phyloP scores from a whole-genome alignment of 2,797 vertebrate genomes.

The Delichon dasypus region DNA sequence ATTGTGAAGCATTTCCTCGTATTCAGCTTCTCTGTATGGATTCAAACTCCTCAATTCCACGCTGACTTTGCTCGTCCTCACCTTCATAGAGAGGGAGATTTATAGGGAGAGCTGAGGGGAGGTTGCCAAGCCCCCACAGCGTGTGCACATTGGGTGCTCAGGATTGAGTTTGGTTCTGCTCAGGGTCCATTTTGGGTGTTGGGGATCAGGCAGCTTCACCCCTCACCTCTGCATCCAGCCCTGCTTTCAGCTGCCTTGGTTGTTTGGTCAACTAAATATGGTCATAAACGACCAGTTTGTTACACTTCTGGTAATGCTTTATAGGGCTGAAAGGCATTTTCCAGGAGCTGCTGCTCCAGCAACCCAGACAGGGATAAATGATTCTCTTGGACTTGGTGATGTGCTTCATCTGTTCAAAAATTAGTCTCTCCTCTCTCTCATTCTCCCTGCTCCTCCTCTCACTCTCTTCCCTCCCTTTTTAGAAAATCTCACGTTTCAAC shows the following conservation, averaged over 20 bases:
- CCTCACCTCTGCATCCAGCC: neutral
- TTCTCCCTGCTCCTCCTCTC: neutral
- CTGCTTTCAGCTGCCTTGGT: neutral
- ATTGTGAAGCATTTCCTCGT: neutral
- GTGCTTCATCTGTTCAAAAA: neutral
- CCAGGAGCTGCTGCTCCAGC: neutral
- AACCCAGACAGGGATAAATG: neutral
- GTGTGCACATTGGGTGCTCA: neutral
- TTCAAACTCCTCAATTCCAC: neutral
- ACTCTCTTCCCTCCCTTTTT: neutral
- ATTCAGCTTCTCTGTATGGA: neutral
- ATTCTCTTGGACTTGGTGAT: neutral
- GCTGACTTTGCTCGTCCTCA: neutral
- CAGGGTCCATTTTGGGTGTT: neutral
- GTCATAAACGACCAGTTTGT: neutral
- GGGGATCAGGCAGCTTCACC: neutral
- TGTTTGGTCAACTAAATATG: neutral
- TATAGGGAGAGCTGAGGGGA: neutral
- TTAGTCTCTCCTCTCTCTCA: neutral
- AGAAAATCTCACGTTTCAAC: neutral
- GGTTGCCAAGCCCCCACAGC: neutral
- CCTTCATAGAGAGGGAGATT: neutral
- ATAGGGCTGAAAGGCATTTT: neutral
- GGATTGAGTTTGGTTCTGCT: neutral
- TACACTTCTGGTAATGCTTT: neutral